Evolutionary conservation across 2,797 vertebrate species (phyloP), one percentile per base, ranked within the genome.

Genomic region (Alfaro cultratus): DNA sequence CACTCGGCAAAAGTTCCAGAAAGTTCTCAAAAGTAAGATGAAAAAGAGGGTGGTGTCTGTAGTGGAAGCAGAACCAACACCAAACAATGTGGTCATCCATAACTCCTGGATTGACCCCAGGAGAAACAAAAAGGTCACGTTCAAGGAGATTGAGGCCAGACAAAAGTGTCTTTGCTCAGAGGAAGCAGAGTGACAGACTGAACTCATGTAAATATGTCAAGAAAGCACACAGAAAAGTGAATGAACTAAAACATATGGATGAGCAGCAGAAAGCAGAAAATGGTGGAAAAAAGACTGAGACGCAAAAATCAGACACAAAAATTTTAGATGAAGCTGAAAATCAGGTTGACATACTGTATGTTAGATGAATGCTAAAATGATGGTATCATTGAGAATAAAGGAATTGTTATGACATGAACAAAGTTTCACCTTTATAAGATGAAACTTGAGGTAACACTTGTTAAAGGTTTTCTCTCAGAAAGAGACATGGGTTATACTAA

Each of bases 21-120:
- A 98, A 85, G 98, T 98, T 78, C 94, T 99, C 76, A 99, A 97
- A 94, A 99, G 97, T 90, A 99, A 97, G 94, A 98, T 99, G 97
- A 99, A 99, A 95, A 99, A 99, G 83, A 89, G 97, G 89, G 97
- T 98, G 74, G 97, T 98, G 92, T 98, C 97, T 41, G 97, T 97
- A 78, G 97, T 98, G 46, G 97, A 98, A 93, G 97, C 97, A 18
- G 97, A 99, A 67, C 97, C 97, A 0, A 92, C 96, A 75, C 97
- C 97, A 39, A 98, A 97, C 91, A 98, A 98, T 0, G 96, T 96
- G 75, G 96, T 98, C 90, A 98, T 99, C 91, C 97, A 97, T 86
- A 98, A 99, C 88, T 98, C 97, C 3, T 98, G 97, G 97, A 98
- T 98, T 76, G 97, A 99, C 86, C 97, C 97, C 80, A 97, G 97